Base-by-base conservation (phyloP, 2,113 vertebrate genomes). In the Chascanopsetta lugubris region DNA sequence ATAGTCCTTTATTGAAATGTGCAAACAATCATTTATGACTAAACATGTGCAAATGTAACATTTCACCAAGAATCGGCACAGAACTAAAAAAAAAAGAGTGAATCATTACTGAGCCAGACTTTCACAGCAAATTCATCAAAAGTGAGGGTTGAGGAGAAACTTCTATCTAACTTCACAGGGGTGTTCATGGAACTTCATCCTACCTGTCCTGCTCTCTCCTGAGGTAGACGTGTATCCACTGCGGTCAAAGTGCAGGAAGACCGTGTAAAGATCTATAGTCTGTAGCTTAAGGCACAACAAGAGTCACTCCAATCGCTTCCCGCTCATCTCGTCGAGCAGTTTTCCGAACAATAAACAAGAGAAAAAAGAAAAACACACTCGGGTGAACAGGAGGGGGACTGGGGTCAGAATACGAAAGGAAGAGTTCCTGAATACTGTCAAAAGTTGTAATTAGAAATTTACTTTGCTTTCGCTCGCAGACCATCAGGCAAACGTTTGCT, bases 271-370 rank as follows among this genome's bases (percentile, higher is more conserved):
- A 87, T 79, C 65, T 65, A 84, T 81, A 40, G 22, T 72, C 27
- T 71, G 82, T n/a, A n/a, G n/a, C 84, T 83, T 72, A 86, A 89
- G 90, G 88, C 87, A 89, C 84, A 81, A 72, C 70, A n/a, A n/a
- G 8, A 50, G 85, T 75, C 66, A 45, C 32, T 67, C 36, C 40
- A 75, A 64, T 72, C 26, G 34, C 49, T 45, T 38, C 67, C 46
- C 54, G 10, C 43, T 72, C n/a, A 22, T 67, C 54, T 73, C 58
- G 58, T 72, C 26, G 67, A 77, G 61, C 29, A 59, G n/a, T 46
- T 61, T 80, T 54, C 43, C 27, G 64, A 53, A 76, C 69, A 69
- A 81, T 69, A 12, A 64, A 74, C n/a, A 64, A 30, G 29, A 30
- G 8, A 30, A 30, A 30, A 30, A 30, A 8, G n/a, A n/a, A n/a